These are phyloP conservation scores for Drosophila truncata DNA, from an alignment of 1,140 invertebrate species.

Conservation along the genomic window DNA sequence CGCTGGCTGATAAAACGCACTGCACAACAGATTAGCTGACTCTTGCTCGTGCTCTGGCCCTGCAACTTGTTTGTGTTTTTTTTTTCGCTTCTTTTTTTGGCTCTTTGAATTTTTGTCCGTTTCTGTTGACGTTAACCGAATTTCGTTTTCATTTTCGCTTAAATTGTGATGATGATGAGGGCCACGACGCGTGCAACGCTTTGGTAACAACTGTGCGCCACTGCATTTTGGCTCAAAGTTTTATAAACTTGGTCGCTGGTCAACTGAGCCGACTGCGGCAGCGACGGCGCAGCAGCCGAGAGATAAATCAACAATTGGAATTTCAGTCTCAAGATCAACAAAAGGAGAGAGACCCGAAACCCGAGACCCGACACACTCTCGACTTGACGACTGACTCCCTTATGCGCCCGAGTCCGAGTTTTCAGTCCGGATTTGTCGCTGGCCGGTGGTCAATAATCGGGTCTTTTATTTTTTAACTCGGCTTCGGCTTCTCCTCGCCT, in stretches of 20 bases:
- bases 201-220: constrained; percentile 77
- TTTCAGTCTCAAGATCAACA: constrained; percentile 77
- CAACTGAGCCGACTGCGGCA: constrained; percentile 28
- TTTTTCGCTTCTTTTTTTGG: constrained; percentile 30
- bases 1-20: constrained; percentile 71
- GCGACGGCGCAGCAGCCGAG: constrained; percentile 50
- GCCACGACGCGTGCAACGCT: constrained; percentile 77
- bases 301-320: constrained; percentile 81
- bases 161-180: constrained; percentile 48
- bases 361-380: constrained; percentile 21
- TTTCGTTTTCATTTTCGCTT: constrained; percentile 47
- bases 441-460: constrained; percentile 29
- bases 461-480: constrained; percentile 19
- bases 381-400: constrained; percentile 16
- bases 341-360: constrained; percentile 46
- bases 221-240: constrained; percentile 83
- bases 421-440: constrained; percentile 32
- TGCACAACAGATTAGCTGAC: constrained; percentile 65
- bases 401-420: constrained; percentile 42
- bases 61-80: constrained; percentile 64
- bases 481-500: constrained; percentile 32
- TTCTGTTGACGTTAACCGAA: constrained; percentile 52
- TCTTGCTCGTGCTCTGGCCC: constrained; percentile 53
- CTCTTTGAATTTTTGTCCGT: constrained; percentile 27
- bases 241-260: constrained; percentile 83